Percentiles rank a stretch among this genome's conserved stretches.
phyloP scores from a whole-genome alignment of 2,797 vertebrate genomes.

The Xenops minutus region DNA sequence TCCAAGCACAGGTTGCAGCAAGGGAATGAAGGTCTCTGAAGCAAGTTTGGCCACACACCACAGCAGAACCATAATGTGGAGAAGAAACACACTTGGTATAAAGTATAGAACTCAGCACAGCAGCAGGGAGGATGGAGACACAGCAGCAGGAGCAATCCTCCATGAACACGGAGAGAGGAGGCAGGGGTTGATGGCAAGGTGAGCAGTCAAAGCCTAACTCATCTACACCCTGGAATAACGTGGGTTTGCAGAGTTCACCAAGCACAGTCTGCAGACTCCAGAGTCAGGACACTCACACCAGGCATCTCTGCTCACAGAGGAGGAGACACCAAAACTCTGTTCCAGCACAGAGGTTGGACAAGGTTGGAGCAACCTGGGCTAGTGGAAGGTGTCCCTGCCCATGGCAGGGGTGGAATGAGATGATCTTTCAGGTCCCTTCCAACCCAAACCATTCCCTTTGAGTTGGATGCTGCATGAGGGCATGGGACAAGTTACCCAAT shows the following conservation, averaged over 20 bases:
- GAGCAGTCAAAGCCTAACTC: not conserved
- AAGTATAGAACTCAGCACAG: rapidly evolving
- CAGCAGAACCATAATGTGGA: not conserved
- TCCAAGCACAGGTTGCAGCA: not conserved
- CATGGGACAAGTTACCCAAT: not conserved
- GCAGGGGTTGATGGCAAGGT: not conserved
- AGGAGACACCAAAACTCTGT: not conserved
- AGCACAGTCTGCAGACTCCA: not conserved
- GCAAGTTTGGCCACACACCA: rapidly evolving
- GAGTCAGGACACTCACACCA: not conserved
- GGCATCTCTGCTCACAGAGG: not conserved
- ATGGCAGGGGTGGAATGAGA: not conserved
- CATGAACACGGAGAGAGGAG: rapidly evolving
- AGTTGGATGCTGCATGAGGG: not conserved
- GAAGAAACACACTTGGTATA: not conserved
- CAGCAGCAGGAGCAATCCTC: not conserved
- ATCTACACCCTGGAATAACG: not conserved
- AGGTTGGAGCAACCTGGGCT: not conserved
- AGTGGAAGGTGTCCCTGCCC: not conserved
- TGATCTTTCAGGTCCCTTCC: not conserved
- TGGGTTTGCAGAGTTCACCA: not conserved
- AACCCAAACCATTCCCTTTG: not conserved
- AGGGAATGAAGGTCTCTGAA: not conserved
- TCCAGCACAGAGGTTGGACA: rapidly evolving
- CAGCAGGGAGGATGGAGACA: not conserved